Conservation (phyloP, 2,797 vertebrate species). For the Gymnocypris eckloni region DNA sequence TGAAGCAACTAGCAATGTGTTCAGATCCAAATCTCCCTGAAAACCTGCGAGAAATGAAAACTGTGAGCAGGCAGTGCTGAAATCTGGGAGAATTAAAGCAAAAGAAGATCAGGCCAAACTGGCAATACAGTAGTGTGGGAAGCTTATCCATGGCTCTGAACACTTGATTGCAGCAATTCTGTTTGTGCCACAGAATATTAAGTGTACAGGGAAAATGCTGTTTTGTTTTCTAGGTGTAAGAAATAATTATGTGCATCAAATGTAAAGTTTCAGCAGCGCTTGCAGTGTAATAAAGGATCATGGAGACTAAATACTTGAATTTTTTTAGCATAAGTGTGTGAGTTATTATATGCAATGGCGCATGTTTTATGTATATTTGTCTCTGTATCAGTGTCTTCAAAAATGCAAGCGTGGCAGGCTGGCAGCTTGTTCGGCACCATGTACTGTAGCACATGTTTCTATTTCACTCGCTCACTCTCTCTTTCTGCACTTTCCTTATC, state of each 20-base stretch:
- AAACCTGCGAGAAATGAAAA: constrained; percentile 21
- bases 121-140: constrained; percentile 29
- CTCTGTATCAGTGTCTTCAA: constrained; percentile 71
- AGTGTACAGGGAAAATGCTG: background rate
- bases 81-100: constrained; percentile 38
- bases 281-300: too few species aligned
- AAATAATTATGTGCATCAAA: background rate
- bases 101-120: constrained; percentile 36
- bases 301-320: background rate
- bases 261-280: background rate
- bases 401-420: constrained; percentile 70
- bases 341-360: constrained; percentile 4
- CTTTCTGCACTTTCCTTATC: constrained; percentile 57
- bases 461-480: constrained; percentile 75
- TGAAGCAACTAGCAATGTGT: constrained; percentile 8
- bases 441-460: constrained; percentile 74
- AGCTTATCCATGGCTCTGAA: constrained; percentile 28
- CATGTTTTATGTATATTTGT: constrained; percentile 39
- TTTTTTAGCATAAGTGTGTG: background rate
- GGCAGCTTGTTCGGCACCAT: constrained; percentile 72
- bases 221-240: constrained; percentile 29
- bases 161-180: constrained; percentile 15
- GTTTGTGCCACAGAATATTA: constrained; percentile 27
- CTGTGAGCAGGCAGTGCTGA: constrained; percentile 6
- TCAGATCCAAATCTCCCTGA: constrained; percentile 68